Percentiles rank a stretch among this genome's conserved stretches.
phyloP scores from a whole-genome alignment of 2,888 invertebrate species.

The Amblyjoppa fuscipennis region DNA sequence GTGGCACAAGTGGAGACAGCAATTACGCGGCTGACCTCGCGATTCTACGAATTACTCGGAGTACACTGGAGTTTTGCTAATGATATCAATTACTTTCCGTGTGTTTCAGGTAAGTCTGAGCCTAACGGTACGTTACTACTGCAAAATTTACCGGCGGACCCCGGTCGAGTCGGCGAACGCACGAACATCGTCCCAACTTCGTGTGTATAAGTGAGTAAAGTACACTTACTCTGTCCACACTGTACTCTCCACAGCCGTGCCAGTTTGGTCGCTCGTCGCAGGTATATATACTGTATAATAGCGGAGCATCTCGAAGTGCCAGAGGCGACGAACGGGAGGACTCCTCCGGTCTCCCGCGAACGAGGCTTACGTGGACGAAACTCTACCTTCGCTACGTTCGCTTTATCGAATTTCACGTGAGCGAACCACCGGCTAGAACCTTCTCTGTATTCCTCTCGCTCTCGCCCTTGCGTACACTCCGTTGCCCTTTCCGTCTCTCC shows the following conservation, averaged over 20 bases:
- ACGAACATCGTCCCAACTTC: conserved; percentile 27
- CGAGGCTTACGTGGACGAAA: conserved; percentile 45
- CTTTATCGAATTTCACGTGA: conserved; percentile 59
- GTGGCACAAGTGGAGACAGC: neutral
- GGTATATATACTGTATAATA: conserved; percentile 30
- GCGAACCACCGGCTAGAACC: conserved; percentile 26
- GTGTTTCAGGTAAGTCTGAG: conserved; percentile 75
- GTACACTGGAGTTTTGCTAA: conserved; percentile 27
- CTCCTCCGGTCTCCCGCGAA: conserved; percentile 43
- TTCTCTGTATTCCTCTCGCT: conserved; percentile 16
- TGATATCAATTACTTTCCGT: conserved; percentile 62
- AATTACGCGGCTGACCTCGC: neutral
- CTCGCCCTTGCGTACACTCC: neutral
- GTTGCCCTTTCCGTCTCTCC: conserved; percentile 36
- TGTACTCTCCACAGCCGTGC: conserved; percentile 17
- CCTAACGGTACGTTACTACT: conserved; percentile 72
- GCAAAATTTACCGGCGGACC: neutral
- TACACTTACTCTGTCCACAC: conserved; percentile 31
- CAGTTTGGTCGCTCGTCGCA: conserved; percentile 15
- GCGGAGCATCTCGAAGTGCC: conserved; percentile 52
- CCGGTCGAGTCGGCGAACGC: neutral
- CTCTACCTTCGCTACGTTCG: conserved; percentile 47
- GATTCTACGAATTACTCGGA: neutral
- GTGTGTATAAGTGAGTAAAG: conserved; percentile 63
- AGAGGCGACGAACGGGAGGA: conserved; percentile 63